Conservation (phyloP, 2,113 vertebrate genomes). For the Albula goreensis region DNA sequence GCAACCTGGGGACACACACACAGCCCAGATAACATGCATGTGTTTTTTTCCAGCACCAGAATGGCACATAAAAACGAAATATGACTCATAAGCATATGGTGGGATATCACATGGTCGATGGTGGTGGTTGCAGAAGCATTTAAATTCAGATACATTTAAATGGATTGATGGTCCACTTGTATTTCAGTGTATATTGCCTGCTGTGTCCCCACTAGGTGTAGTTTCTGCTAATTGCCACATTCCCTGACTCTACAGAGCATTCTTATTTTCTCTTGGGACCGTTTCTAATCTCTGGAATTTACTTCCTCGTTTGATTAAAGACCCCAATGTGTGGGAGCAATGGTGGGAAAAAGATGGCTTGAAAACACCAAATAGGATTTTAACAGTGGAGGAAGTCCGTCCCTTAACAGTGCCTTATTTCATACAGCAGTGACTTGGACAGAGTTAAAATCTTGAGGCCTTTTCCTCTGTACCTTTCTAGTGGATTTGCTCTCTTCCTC, state of each 20-base stretch:
- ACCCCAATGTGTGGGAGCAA: background rate
- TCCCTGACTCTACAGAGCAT: background rate
- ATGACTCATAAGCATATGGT: background rate
- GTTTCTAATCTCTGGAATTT: conserved; percentile 8
- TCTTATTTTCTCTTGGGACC: background rate
- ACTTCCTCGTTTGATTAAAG: conserved; percentile 12
- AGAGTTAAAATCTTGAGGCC: background rate
- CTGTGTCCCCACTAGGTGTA: background rate
- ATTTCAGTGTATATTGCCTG: background rate
- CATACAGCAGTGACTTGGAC: background rate
- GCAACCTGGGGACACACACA: conserved; percentile 63
- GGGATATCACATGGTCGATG: too few species aligned
- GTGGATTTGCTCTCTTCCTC: conserved; percentile 72
- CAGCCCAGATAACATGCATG: too few species aligned
- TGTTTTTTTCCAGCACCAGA: background rate
- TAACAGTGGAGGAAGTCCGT: background rate
- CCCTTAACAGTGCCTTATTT: background rate
- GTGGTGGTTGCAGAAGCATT: background rate
- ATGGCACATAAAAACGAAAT: background rate
- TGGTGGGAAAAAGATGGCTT: conserved; percentile 10
- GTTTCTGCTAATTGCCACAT: background rate
- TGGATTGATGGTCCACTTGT: background rate
- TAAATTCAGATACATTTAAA: background rate
- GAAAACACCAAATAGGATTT: background rate
- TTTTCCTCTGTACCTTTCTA: conserved; percentile 61